Conservation (phyloP, 2,797 vertebrate species). For the Sebastes itinus region DNA sequence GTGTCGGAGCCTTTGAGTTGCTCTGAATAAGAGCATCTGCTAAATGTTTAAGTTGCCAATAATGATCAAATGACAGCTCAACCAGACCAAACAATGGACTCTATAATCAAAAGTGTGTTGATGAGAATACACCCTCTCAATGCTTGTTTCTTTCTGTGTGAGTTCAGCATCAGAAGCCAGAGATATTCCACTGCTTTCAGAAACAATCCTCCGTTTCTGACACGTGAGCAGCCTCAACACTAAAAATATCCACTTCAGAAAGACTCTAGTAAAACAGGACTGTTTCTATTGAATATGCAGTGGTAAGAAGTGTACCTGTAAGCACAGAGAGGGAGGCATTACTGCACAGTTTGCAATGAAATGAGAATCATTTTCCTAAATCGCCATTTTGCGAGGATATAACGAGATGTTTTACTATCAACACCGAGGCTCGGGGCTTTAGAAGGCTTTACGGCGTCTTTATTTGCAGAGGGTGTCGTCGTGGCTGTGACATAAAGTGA, state of each 20-base stretch:
- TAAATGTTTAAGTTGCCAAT: background rate
- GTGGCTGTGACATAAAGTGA: constrained; percentile 27
- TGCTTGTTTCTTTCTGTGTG: background rate
- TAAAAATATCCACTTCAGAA: constrained; percentile 49
- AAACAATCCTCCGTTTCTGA: constrained; percentile 15
- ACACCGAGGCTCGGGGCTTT: background rate
- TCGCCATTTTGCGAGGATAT: background rate
- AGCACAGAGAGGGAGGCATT: background rate
- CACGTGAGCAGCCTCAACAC: constrained; percentile 10
- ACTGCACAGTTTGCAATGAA: background rate
- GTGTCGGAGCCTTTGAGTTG: background rate
- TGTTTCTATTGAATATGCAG: background rate
- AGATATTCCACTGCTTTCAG: constrained; percentile 15
- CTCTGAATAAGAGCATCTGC: background rate
- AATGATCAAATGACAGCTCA: background rate
- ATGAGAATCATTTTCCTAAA: background rate
- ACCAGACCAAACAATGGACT: background rate
- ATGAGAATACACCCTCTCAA: background rate
- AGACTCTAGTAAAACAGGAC: constrained; percentile 12
- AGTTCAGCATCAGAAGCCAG: background rate
- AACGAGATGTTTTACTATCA: background rate
- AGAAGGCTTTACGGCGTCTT: background rate
- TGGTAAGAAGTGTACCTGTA: background rate
- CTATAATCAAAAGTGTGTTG: background rate
- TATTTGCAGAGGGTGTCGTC: background rate